Conservation (phyloP, 2,797 vertebrate species). For the Poeciliopsis paucimaculata region DNA sequence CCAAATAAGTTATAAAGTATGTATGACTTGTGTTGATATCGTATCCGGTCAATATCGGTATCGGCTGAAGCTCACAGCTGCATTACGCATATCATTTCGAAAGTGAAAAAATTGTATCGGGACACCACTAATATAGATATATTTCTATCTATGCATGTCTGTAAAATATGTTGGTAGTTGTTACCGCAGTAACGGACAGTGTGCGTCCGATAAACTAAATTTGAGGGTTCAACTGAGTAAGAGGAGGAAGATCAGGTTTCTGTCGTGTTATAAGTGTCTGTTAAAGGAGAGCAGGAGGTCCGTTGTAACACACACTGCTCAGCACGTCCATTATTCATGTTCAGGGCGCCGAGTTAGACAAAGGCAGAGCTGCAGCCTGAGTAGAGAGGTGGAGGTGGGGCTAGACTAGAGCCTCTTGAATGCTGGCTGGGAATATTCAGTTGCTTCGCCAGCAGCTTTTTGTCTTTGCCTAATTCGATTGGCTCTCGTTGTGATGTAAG, state of each 20-base stretch:
- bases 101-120: too few species aligned
- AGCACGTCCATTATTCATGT: slow-evolving; percentile 71
- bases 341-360: slow-evolving; percentile 60
- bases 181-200: background rate
- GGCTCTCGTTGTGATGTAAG: slow-evolving; percentile 5
- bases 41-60: too few species aligned
- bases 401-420: slow-evolving; percentile 9
- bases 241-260: slow-evolving; percentile 3
- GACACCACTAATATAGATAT: background rate
- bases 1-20: too few species aligned
- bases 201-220: background rate
- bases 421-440: background rate
- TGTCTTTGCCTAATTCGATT: background rate
- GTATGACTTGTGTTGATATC: too few species aligned
- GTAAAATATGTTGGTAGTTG: background rate
- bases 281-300: slow-evolving; percentile 63
- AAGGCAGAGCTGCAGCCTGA: slow-evolving; percentile 49
- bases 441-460: background rate
- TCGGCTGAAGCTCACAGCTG: too few species aligned
- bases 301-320: slow-evolving; percentile 62
- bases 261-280: slow-evolving; percentile 5
- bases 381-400: slow-evolving; percentile 2
- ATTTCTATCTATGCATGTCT: background rate
- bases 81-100: too few species aligned
- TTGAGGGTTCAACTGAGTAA: background rate